A percentile compares a stretch with the other conserved stretches of the same genome.
Evolutionary conservation across 2,797 vertebrate species (phyloP).

Genomic region (Periparus ater): DNA sequence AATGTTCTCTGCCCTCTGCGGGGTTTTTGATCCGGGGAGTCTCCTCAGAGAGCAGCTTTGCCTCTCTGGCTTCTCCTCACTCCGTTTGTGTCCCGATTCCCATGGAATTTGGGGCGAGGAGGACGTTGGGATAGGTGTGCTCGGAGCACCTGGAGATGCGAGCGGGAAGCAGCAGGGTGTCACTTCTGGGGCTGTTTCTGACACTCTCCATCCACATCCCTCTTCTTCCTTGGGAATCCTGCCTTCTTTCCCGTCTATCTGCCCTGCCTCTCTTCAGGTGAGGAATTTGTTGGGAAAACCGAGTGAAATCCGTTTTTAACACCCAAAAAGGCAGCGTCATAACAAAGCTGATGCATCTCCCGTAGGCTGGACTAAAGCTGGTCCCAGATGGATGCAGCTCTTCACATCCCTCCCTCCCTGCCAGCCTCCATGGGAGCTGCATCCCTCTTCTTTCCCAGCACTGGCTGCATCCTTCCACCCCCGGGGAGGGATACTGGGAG

Average conservation of each 20-base stretch:
- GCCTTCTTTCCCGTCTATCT: background rate
- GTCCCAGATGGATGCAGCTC: background rate
- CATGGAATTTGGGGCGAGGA: background rate
- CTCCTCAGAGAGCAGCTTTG: background rate
- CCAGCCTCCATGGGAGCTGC: background rate
- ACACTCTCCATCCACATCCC: accelerated
- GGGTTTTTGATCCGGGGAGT: background rate
- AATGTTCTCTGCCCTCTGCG: background rate
- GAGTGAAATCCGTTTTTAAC: background rate
- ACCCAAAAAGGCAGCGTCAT: background rate
- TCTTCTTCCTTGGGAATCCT: background rate
- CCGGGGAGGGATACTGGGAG: background rate
- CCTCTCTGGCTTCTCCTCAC: background rate
- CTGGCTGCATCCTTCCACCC: background rate
- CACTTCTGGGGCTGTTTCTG: background rate
- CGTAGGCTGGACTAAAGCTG: background rate
- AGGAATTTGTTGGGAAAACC: background rate
- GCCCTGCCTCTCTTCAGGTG: background rate
- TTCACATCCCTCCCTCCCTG: background rate
- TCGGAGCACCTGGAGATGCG: accelerated
- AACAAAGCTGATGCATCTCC: background rate
- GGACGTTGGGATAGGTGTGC: background rate
- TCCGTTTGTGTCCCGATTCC: accelerated
- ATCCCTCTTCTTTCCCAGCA: background rate
- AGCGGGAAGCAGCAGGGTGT: background rate